These are phyloP conservation scores for Patiria miniata DNA, from an alignment of 35 echinoderm and acorn worm species.

Conservation along the genomic window DNA sequence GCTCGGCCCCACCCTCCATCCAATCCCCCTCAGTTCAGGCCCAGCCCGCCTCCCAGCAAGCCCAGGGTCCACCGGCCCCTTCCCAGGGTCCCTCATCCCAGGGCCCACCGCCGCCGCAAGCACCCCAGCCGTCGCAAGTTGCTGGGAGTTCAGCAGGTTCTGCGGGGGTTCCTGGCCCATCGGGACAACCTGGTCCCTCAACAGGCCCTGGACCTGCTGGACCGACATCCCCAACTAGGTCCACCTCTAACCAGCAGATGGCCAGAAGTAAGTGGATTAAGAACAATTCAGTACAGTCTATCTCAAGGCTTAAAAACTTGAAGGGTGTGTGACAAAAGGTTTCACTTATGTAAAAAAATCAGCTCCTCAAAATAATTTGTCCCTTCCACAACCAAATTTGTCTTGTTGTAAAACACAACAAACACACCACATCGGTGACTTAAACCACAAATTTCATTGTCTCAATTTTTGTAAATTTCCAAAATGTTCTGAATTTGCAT, in stretches of 20 bases:
- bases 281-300: too few relatives aligned
- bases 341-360: too few relatives aligned
- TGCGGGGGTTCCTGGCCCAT: background rate
- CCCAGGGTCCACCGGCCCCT: slow-evolving; percentile 42
- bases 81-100: slow-evolving; percentile 3
- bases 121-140: too few relatives aligned
- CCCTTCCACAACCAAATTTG: too few relatives aligned
- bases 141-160: background rate
- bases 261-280: slow-evolving; percentile 8
- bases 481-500: background rate
- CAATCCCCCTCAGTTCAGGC: slow-evolving; percentile 12
- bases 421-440: too few relatives aligned
- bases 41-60: background rate
- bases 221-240: background rate
- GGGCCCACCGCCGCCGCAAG: slow-evolving; percentile 9
- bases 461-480: too few relatives aligned
- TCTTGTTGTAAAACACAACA: too few relatives aligned
- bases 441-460: too few relatives aligned
- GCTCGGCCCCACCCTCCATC: slow-evolving; percentile 2
- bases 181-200: slow-evolving; percentile 25
- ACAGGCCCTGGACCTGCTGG: slow-evolving; percentile 24
- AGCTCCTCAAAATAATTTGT: too few relatives aligned
- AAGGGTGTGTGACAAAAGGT: too few relatives aligned
- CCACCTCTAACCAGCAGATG: background rate
- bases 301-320: too few relatives aligned